Base-by-base conservation (phyloP, 1,140 invertebrate species). In the Drosophila melanica region DNA sequence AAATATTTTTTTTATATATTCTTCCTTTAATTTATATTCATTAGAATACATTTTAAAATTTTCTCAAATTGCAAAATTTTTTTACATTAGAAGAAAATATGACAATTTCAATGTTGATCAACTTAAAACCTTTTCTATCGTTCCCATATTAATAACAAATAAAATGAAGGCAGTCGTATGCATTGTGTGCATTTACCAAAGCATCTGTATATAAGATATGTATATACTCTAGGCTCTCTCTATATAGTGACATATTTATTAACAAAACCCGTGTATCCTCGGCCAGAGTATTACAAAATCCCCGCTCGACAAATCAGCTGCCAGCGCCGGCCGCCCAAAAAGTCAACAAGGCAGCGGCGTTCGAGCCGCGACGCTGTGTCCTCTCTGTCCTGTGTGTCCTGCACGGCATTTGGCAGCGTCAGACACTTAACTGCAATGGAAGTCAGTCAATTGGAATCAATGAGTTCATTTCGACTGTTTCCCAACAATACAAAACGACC, bases 371-470 rank as follows among this genome's bases (percentile, higher is more conserved):
- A 12, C 20, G 11, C 20, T 10, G 23, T 11, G 47, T 48, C 75
- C 68, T 78, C 68, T 78, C 75, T 48, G 62, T 77, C 53, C 58
- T 73, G 74, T 67, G 33, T 9, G 33, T 35, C 33, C 33, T 48
- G 50, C 63, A 27, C 68, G 63, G 78, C 60, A 72, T 63, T 68
- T 57, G 80, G 62, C 72, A 39, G 71, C 55, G 64, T 76, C 84
- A 75, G 81, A 86, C 86, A 90, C 89, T 90, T 90, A 90, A 87
- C 80, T 81, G 87, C 82, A 90, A 89, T 89, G 85, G 79, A 75
- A 86, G 75, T 82, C 90, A 91, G 90, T 91, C 90, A 91, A 89
- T 91, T 89, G 90, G 90, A 91, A 91, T 91, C 90, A 90, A 91
- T 87, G 82, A 90, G 81, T 90, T 69, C 89, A 85, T 90, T 87